Percentiles rank a stretch among this genome's conserved stretches.
phyloP scores from a whole-genome alignment of 2,888 invertebrate species.

The Barypeithes pellucidus region DNA sequence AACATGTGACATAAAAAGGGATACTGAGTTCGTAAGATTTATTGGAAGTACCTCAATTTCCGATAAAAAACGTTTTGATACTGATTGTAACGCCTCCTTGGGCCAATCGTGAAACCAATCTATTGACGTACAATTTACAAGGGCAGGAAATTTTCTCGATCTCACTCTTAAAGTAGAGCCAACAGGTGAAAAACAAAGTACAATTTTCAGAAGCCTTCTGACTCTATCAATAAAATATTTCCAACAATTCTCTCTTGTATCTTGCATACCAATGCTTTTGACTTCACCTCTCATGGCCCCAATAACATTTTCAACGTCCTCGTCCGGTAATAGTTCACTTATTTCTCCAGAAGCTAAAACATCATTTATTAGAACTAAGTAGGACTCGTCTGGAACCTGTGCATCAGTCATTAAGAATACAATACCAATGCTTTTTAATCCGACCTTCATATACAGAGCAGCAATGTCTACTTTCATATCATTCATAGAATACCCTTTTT shows the following conservation, averaged over 20 bases:
- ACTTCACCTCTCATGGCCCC: slow-evolving; percentile 84
- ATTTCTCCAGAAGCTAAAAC: slow-evolving; percentile 95
- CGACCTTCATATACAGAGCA: slow-evolving; percentile 88
- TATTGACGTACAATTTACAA: slow-evolving; percentile 93
- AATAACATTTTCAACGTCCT: slow-evolving; percentile 91
- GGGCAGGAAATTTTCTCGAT: slow-evolving; percentile 93
- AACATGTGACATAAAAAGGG: slow-evolving; percentile 92
- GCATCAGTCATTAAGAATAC: slow-evolving; percentile 96
- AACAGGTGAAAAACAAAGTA: slow-evolving; percentile 96
- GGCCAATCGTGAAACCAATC: slow-evolving; percentile 99
- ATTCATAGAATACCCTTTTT: slow-evolving; percentile 87
- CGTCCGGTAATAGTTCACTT: slow-evolving; percentile 91
- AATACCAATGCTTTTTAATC: slow-evolving; percentile 84
- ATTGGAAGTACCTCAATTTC: slow-evolving; percentile 83
- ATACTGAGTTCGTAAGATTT: slow-evolving; percentile 77
- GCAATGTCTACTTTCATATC: slow-evolving; percentile 86
- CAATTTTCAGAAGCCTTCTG: slow-evolving; percentile 81
- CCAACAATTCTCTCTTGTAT: slow-evolving; percentile 95
- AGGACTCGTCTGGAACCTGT: slow-evolving; percentile 92
- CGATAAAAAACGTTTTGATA: slow-evolving; percentile 86
- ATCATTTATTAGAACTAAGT: slow-evolving; percentile 94
- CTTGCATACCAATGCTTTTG: slow-evolving; percentile 86
- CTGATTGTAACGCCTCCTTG: slow-evolving; percentile 90
- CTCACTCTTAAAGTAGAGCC: slow-evolving; percentile 90
- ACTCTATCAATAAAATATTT: slow-evolving; percentile 94